These are phyloP conservation scores for Cyclopterus lumpus DNA, from an alignment of 2,797 vertebrate species.

Conservation along the genomic window DNA sequence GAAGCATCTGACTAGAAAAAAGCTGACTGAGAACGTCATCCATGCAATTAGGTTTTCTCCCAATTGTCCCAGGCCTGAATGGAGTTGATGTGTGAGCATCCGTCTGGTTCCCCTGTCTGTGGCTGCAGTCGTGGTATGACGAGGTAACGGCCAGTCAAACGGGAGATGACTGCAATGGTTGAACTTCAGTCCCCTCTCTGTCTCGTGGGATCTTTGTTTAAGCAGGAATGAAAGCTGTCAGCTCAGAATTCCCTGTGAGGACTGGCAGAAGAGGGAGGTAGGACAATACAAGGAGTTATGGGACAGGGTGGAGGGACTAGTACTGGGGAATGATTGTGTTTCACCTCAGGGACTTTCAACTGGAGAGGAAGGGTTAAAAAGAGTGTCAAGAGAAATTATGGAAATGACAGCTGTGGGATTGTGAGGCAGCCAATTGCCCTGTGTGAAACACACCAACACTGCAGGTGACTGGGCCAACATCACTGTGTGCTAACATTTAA, in stretches of 20 bases:
- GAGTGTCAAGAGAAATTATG: slow-evolving; percentile 28
- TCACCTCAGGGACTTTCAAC: slow-evolving; percentile 37
- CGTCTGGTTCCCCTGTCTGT: slow-evolving; percentile 17
- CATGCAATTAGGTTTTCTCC: not conserved
- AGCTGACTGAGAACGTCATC: not conserved
- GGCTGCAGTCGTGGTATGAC: slow-evolving; percentile 3
- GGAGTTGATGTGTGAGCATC: slow-evolving; percentile 11
- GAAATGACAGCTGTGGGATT: slow-evolving; percentile 14
- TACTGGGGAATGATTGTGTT: slow-evolving; percentile 12
- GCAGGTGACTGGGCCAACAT: not conserved
- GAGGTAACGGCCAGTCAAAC: slow-evolving; percentile 33
- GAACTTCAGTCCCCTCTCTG: too few species aligned
- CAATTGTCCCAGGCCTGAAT: slow-evolving; percentile 11
- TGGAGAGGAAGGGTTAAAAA: slow-evolving; percentile 17
- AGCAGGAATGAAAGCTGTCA: slow-evolving; percentile 27
- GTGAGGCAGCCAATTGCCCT: not conserved
- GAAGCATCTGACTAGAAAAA: not conserved
- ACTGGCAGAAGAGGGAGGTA: slow-evolving; percentile 1
- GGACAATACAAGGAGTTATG: slow-evolving; percentile 5
- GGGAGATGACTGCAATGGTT: slow-evolving; percentile 13
- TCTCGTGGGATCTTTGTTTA: slow-evolving; percentile 24
- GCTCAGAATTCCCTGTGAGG: slow-evolving; percentile 33
- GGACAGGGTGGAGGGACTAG: slow-evolving; percentile 9
- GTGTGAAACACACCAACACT: slow-evolving; percentile 29
- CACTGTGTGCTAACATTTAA: not conserved